phyloP scores from a whole-genome alignment of 2,113 vertebrate genomes.

The Oreocharis arfaki region DNA sequence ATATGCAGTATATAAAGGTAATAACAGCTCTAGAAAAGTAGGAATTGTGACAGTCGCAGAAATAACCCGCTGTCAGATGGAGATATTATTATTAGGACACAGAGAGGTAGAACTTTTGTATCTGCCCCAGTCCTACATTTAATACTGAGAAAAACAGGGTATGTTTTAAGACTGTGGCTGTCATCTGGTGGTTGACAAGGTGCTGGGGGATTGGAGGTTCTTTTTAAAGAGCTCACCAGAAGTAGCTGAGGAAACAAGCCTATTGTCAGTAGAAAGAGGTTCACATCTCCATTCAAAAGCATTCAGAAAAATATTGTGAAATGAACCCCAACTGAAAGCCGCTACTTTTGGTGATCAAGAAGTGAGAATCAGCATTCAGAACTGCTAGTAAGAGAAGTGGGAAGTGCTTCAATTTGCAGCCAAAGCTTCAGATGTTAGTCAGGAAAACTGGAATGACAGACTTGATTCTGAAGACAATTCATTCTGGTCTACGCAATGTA shows the following conservation, averaged over 20 bases:
- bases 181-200: background rate
- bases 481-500: background rate
- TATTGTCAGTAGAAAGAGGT: background rate
- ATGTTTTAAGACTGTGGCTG: background rate
- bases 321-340: background rate
- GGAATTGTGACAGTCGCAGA: background rate
- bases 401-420: background rate
- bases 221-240: background rate
- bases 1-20: conserved; percentile 9
- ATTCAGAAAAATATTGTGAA: background rate
- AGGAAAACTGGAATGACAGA: background rate
- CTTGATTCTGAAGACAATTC: background rate
- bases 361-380: background rate
- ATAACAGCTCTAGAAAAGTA: background rate
- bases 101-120: background rate
- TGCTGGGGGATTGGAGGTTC: background rate
- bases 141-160: background rate
- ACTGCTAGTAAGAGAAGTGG: background rate
- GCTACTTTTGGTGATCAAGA: background rate
- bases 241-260: background rate
- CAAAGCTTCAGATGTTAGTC: background rate
- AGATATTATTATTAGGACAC: background rate
- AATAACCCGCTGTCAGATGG: background rate
- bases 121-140: background rate
- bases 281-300: background rate